Base-by-base conservation (phyloP, 1,140 invertebrate genomes). In the Cotesia vestalis region DNA sequence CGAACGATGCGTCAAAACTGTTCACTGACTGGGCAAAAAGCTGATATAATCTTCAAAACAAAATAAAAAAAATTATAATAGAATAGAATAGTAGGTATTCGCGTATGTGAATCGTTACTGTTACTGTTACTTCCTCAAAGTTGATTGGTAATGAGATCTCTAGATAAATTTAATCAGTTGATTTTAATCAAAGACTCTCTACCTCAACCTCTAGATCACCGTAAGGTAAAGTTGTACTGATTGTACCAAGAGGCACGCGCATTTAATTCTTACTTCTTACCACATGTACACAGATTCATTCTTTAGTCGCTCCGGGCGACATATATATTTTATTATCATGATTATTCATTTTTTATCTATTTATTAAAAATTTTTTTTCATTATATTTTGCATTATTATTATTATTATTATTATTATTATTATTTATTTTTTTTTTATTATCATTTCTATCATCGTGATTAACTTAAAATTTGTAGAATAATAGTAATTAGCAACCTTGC, bases 91-190 rank as follows among this genome's bases (percentile, higher is more conserved):
- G 27, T 27, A 27, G 27, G 1, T 27, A 27, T 27, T 27, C 27
- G 40, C 11, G 5, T 46, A 46, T 46, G 40, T 46, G 40, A 2
- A 46, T 46, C 5, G 40, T 46, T 46, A 27, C 27, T 11, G 40
- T 46, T 46, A 46, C 40, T 46, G 40, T 46, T 46, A 46, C 40
- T 59, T 59, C 20, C 20, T 14, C 57, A 59, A 59, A 59, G 14
- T 59, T 59, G 57, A 59, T 59, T 59, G 20, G 20, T 59, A 59
- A 59, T 59, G 14, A 59, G 57, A 27, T 59, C 57, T 20, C 3
- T 9, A 59, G 57, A 59, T 59, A 59, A 59, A 59, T 59, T 59
- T 59, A 59, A 59, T 59, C 57, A 59, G 20, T 27, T 20, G 57
- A 59, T 59, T 59, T 59, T 59, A 59, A 59, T 59, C 57, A 59